Evolutionary conservation across 2,888 invertebrate genomes (phyloP).

Genomic region (Macrosiphum euphorbiae): DNA sequence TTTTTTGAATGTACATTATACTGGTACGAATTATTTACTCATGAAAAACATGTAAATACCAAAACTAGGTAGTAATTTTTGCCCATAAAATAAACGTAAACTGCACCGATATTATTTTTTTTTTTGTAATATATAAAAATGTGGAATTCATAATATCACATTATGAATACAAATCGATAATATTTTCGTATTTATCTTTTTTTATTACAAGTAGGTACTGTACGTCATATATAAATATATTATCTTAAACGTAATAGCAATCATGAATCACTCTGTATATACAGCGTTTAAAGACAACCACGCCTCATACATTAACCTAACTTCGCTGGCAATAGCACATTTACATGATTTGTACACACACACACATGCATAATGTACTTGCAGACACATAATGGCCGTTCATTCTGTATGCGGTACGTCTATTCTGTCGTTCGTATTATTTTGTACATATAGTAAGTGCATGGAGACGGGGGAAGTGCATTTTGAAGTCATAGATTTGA

Average conservation of each 20-base stretch:
- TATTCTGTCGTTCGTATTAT: not conserved
- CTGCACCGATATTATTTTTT: not conserved
- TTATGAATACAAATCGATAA: not conserved
- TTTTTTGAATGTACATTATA: not conserved
- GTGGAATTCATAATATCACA: not conserved
- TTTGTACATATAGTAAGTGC: not conserved
- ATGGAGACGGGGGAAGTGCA: not conserved
- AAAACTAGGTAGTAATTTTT: not conserved
- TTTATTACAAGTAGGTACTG: not conserved
- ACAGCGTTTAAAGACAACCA: slow-evolving; percentile 46
- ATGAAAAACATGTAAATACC: not conserved
- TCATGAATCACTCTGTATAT: slow-evolving; percentile 37
- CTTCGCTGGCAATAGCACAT: slow-evolving; percentile 16
- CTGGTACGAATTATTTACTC: too few species aligned
- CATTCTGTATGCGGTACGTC: slow-evolving; percentile 14
- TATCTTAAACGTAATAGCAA: not conserved
- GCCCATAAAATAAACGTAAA: not conserved
- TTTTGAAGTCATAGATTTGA: not conserved
- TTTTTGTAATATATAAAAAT: not conserved
- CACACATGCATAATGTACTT: not conserved
- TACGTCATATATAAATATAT: not conserved
- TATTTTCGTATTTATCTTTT: not conserved
- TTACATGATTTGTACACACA: slow-evolving; percentile 38
- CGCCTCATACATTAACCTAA: slow-evolving; percentile 35
- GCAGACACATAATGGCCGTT: slow-evolving; percentile 26